phyloP scores from a whole-genome alignment of 2,888 invertebrate genomes.

The Hedya salicella region DNA sequence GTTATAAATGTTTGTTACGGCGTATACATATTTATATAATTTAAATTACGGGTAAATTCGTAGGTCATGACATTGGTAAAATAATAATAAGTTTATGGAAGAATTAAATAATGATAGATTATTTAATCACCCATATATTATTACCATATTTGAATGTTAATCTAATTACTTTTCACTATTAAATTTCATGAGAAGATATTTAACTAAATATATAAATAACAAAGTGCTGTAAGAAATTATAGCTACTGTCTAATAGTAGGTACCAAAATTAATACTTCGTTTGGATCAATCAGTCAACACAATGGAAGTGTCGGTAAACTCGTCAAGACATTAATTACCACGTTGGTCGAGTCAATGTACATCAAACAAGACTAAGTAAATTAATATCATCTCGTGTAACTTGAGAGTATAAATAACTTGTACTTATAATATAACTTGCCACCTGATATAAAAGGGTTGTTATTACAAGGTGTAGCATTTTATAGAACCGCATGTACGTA shows the following conservation, averaged over 20 bases:
- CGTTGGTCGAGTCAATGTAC: constrained; percentile 30
- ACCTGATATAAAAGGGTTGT: not conserved
- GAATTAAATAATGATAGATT: too few relatives aligned
- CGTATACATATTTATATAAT: too few relatives aligned
- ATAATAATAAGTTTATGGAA: too few relatives aligned
- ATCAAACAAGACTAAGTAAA: constrained; percentile 25
- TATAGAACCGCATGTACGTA: too few relatives aligned
- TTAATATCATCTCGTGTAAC: constrained; percentile 28
- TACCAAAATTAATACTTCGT: constrained; percentile 11
- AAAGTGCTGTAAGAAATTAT: not conserved
- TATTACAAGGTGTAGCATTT: not conserved
- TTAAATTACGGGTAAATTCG: too few relatives aligned
- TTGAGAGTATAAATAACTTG: constrained; percentile 5
- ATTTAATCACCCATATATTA: too few relatives aligned
- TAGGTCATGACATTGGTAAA: too few relatives aligned
- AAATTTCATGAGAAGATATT: not conserved
- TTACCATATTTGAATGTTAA: too few relatives aligned
- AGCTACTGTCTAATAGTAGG: not conserved
- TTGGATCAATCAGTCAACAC: constrained; percentile 30
- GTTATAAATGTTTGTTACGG: too few relatives aligned
- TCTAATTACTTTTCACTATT: too few relatives aligned
- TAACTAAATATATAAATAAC: not conserved
- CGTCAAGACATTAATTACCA: constrained; percentile 37
- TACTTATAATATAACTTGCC: not conserved
- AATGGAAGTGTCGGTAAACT: constrained; percentile 32